phyloP scores from a whole-genome alignment of 2,113 vertebrate species.

The Coturnix japonica region DNA sequence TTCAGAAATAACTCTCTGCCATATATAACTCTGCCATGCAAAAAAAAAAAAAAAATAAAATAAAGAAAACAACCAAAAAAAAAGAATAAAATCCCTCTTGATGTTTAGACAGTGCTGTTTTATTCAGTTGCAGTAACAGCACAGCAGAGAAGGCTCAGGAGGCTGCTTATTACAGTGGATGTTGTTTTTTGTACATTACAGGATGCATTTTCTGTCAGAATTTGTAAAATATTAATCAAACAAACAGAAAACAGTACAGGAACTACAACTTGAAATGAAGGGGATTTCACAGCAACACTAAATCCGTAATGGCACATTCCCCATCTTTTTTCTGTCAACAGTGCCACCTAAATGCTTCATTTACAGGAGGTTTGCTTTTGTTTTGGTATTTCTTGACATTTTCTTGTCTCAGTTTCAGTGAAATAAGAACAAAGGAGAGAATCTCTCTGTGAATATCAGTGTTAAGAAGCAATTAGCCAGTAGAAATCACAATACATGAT shows the following conservation, averaged over 20 bases:
- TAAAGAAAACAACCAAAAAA: not conserved
- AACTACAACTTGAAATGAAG: constrained; percentile 60
- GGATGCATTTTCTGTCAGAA: constrained; percentile 61
- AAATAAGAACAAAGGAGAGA: constrained; percentile 62
- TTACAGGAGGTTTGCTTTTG: constrained; percentile 66
- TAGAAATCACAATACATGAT: constrained; percentile 17
- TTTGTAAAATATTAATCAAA: constrained; percentile 74
- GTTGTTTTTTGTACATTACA: constrained; percentile 60
- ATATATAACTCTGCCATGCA: not conserved
- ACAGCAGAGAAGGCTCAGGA: not conserved
- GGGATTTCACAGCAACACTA: constrained; percentile 48
- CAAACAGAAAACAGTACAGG: constrained; percentile 62
- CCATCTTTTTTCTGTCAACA: constrained; percentile 57
- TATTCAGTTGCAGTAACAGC: constrained; percentile 28
- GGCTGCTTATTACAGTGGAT: constrained; percentile 36
- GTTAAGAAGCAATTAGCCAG: constrained; percentile 66
- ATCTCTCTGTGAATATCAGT: constrained; percentile 34
- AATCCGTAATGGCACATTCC: constrained; percentile 42
- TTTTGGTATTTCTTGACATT: constrained; percentile 65
- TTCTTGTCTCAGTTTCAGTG: constrained; percentile 32
- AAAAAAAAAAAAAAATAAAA: not conserved
- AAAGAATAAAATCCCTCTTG: not conserved
- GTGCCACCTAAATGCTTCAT: constrained; percentile 62
- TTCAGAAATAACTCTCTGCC: constrained; percentile 29
- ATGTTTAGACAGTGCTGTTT: constrained; percentile 24